A percentile compares a stretch with the other conserved stretches of the same genome.
phyloP scores from a whole-genome alignment of 2,113 vertebrate genomes.

The Misgurnus mizolepis region DNA sequence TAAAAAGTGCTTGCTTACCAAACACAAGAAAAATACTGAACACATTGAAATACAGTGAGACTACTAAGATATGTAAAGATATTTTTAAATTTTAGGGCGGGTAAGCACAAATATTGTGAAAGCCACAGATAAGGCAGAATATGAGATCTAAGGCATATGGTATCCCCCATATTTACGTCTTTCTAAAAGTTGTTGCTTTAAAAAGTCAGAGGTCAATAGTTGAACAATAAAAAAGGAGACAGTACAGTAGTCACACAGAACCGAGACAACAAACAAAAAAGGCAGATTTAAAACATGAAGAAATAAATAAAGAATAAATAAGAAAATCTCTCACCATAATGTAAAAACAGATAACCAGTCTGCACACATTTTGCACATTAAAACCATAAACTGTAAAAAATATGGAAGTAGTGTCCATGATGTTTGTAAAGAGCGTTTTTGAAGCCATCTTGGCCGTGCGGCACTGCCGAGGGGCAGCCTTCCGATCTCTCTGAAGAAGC shows the following conservation, averaged over 20 bases:
- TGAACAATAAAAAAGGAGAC: conserved; percentile 59
- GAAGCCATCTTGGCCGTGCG: too few species aligned
- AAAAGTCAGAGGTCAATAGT: conserved; percentile 57
- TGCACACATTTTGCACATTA: too few species aligned
- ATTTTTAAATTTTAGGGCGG: conserved; percentile 12
- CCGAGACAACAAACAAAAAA: conserved; percentile 7
- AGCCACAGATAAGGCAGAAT: conserved; percentile 45
- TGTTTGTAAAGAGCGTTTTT: too few species aligned
- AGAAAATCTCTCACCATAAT: too few species aligned
- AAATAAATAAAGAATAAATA: neutral
- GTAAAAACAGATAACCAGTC: too few species aligned
- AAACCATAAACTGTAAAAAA: too few species aligned
- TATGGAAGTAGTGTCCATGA: too few species aligned
- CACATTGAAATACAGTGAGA: conserved; percentile 47
- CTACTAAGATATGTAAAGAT: conserved; percentile 49
- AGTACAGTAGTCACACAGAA: conserved; percentile 39
- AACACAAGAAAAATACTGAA: conserved; percentile 64
- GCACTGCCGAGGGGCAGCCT: too few species aligned
- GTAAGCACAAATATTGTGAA: conserved; percentile 48
- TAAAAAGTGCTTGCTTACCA: conserved; percentile 20
- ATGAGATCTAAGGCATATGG: conserved; percentile 27
- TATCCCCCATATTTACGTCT: too few species aligned
- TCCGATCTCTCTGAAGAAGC: too few species aligned
- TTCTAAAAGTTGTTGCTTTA: too few species aligned
- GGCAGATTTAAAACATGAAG: neutral